A percentile compares a stretch with the other conserved stretches of the same genome.
Conservation (phyloP, 2,888 invertebrate genomes). For the Leptinotarsa peninsularis region DNA sequence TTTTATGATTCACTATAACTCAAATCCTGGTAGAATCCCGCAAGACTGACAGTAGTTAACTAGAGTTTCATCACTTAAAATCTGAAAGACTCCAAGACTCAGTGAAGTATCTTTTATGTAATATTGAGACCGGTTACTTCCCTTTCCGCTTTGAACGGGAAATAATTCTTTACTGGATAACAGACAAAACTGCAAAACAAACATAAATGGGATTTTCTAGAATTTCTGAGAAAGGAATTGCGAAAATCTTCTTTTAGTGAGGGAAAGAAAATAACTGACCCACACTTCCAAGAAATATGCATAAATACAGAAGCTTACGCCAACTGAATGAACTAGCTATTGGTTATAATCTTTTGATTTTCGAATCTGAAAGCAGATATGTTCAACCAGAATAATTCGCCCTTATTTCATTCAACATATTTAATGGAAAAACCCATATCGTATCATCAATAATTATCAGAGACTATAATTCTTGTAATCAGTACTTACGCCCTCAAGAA, state of each 20-base stretch:
- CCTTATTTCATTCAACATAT: no score
- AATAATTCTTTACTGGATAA: slow-evolving; percentile 1
- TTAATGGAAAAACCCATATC: not conserved
- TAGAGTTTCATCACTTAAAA: not conserved
- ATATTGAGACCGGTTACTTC: not conserved
- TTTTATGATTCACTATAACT: not conserved
- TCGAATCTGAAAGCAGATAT: no score
- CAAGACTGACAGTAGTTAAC: no score
- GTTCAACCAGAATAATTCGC: no score
- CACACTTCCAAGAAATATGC: not conserved
- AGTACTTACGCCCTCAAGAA: slow-evolving; percentile 57
- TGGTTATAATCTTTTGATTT: no score
- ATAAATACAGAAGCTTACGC: no score
- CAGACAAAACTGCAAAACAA: not conserved
- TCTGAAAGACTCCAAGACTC: not conserved
- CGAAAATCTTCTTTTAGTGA: not conserved
- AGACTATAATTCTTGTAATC: not conserved
- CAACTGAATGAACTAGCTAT: no score
- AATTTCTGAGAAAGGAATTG: not conserved
- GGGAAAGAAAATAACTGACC: not conserved
- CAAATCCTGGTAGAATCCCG: not conserved
- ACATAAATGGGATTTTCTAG: not conserved
- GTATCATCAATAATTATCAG: not conserved
- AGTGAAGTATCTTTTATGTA: not conserved
- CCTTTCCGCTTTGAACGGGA: not conserved